Base-by-base conservation (phyloP, 2,888 invertebrate genomes). In the Eudemis profundana region DNA sequence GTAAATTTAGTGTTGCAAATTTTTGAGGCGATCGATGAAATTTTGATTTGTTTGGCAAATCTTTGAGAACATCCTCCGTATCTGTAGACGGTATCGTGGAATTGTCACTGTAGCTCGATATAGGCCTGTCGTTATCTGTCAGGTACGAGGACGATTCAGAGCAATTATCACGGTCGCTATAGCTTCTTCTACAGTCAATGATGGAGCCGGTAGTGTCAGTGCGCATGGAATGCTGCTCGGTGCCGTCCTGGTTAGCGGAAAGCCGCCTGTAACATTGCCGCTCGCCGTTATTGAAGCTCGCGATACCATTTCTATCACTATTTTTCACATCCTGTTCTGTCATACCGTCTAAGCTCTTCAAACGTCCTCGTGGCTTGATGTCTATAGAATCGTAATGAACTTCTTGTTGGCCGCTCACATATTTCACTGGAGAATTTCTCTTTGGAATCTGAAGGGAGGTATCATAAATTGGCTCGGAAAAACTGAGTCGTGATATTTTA, bases 21-120 rank as follows among this genome's bases (percentile, higher is more conserved):
- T 93, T 93, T 68, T 93, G 93, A 21, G 92, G 92, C 12, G 92
- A 92, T 76, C 85, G 86, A 70, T 92, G 89, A 73, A 92, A 92
- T 77, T 90, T 90, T 0, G 89, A 87, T 81, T 87, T 91, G 70
- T 81, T 91, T 21, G 92, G 93, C 65, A 92, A 81, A 72, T 92
- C 92, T 74, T 87, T 90, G 49, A 92, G 78, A 15, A 92, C 92
- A 66, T 93, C 93, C 76, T 92, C 92, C 27, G 90, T 90, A 68
- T 91, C 91, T 21, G 90, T 91, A 27, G 92, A 92, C 21, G 92
- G 92, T 82, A 91, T 86, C 47, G 92, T 92, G 49, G 92, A 92
- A 80, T 91, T 92, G 72, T 92, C 92, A 75, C 91, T 91, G 69
- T 92, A 92, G 73, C 91, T 91, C 14, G 92, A 92, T 82, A 92